phyloP scores from a whole-genome alignment of 2,113 vertebrate genomes.

The Osmerus eperlanus region DNA sequence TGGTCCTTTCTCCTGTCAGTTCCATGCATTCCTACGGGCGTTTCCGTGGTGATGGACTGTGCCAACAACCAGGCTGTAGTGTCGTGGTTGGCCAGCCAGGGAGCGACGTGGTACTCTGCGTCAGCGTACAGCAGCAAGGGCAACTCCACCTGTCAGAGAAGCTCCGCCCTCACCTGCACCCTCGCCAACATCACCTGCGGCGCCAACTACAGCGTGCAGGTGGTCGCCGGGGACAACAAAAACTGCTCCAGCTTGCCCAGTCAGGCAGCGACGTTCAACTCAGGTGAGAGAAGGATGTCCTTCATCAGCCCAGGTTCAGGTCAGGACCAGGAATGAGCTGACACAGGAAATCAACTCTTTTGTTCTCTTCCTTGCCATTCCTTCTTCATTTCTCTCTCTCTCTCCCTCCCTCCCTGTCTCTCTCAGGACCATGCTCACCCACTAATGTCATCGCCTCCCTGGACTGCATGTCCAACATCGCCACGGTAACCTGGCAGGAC shows the following conservation, averaged over 20 bases:
- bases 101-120: constrained; percentile 50
- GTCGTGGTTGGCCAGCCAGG: constrained; percentile 59
- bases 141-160: no score
- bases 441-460: constrained; percentile 25
- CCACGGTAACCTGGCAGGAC: constrained; percentile 47
- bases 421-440: not conserved
- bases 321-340: no score
- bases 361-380: no score
- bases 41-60: constrained; percentile 53
- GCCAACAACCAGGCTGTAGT: constrained; percentile 49
- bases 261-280: constrained; percentile 23
- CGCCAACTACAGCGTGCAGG: no score
- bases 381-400: not conserved
- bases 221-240: constrained; percentile 10
- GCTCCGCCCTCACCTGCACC: no score
- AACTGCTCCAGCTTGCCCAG: constrained; percentile 42
- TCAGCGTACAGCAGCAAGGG: not conserved
- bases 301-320: no score
- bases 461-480: constrained; percentile 48
- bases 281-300: constrained; percentile 47
- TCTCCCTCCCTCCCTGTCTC: not conserved
- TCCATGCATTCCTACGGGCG: constrained; percentile 58
- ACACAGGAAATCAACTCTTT: no score
- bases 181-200: no score
- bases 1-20: constrained; percentile 35